Evolutionary conservation across 2,888 invertebrate species (phyloP), one percentile per base, ranked within the genome.

Genomic region (Drepanosiphum platanoidis): DNA sequence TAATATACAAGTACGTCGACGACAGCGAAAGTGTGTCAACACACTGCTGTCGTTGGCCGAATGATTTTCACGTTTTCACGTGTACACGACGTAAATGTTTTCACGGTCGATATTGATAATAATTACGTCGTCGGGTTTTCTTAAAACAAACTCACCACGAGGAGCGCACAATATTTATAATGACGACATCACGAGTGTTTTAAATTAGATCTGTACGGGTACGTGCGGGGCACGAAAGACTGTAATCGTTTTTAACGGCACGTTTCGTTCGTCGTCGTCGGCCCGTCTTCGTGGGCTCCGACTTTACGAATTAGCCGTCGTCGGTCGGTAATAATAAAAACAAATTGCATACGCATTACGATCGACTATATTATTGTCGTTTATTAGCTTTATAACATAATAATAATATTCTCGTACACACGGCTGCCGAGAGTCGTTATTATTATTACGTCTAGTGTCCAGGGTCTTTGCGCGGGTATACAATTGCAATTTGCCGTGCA

Each of bases 401-500:
- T 39, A 7, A 39, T 39, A 5, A 52, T 52, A 42, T 42, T 13
- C 42, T 7, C 5, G 4, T 42, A 42, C 22, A 52, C 7, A 22
- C 52, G 22, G 22, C 22, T 18, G 1, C 22, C 22, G 22, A 52
- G 52, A 52, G 52, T 52, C n/a, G n/a, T n/a, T n/a, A n/a, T n/a
- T n/a, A n/a, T 7, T 61, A 61, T n/a, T 61, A 2, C 7, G 22
- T 22, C 0, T 27, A 15, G 74, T 78, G 78, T 82, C n/a, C 61
- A 82, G 72, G 72, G 82, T 72, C 82, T 64, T 32, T 36, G n/a
- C 3, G n/a, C 15, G 1, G 39, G 15, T 39, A 3, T 36, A 39
- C 11, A 46, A 15, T 18, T 36, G 13, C n/a, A n/a, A n/a, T n/a
- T n/a, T n/a, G n/a, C n/a, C n/a, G n/a, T n/a, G n/a, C n/a, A n/a